Base-by-base conservation (phyloP, 2,797 vertebrate genomes). In the Brachyalestes nurse region DNA sequence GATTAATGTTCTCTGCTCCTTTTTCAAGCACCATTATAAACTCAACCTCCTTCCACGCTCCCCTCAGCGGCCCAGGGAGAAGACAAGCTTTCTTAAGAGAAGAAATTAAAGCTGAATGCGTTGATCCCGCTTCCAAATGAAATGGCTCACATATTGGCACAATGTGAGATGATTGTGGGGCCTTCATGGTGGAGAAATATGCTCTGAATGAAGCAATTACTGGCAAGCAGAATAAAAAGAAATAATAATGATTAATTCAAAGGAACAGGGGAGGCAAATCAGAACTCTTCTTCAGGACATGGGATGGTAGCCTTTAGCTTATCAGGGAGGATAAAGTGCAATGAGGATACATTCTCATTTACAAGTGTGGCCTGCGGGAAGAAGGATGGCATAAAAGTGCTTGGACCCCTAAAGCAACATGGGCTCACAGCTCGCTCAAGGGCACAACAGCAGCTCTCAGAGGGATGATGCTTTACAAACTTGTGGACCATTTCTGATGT, bases 1-100 rank as follows among this genome's bases (percentile, higher is more conserved):
- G 94, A 97, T 97, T 97, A 96, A 97, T 95, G 93, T 93, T 90
- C 88, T 87, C 89, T 92, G 87, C 92, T 93, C 90, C 89, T 92
- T 89, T 92, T 93, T 92, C 88, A 93, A 93, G 92, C 92, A 86
- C 90, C 90, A 93, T 94, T 91, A 91, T 92, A 87, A 83, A 83
- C 83, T 90, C 89, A 89, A 91, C 92, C 90, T 90, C 85, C 71
- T 75, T 71, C 28, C 84, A 85, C 89, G 55, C 45, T 65, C 38
- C 58, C 73, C 72, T 67, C 57, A 62, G 76, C 72, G 57, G 23
- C 57, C 64, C 23, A 3, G n/a, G 71, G 75, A 70, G 57, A 77
- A 82, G 71, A 82, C 80, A 72, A 77, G 80, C 75, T 82, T 66
- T 47, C 75, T 77, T 82, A 58, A 77, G 65, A 81, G 79, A 77